Base-by-base conservation (phyloP, 1,140 invertebrate species). In the Archegozetes longisetosus region DNA sequence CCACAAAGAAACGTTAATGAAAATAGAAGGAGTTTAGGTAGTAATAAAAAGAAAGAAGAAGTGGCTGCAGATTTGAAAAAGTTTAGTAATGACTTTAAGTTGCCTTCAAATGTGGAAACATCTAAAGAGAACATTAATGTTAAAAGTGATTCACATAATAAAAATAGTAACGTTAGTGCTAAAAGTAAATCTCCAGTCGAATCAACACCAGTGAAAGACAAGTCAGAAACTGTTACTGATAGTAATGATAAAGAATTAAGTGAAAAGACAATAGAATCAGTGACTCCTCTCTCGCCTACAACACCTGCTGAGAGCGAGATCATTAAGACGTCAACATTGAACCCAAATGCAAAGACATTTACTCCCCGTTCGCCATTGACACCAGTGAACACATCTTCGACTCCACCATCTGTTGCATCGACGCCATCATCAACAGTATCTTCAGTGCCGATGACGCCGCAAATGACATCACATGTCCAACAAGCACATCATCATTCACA, bases 291-390 rank as follows among this genome's bases (percentile, higher is more conserved):
- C n/a, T n/a, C n/a, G n/a, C n/a, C n/a, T n/a, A n/a, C 57, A 4
- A 51, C 17, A 25, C 25, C 6, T 55, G 27, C 6, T 29, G 23
- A 40, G 9, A 57, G 3, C 20, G 55, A 49, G 26, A 1, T 62
- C 13, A 27, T 82, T 26, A 84, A 85, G 67, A 85, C 84, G 68
- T 88, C 84, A 22, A 87, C 80, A 0, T 75, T 89, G 29, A 89
- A 89, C 78, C 86, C 86, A 28, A 84, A 89, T 70, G 86, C 86
- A 22, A 89, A 89, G 72, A 85, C 88, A 74, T 89, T 88, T 74
- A 74, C 78, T 17, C 78, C 84, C 4, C 91, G 90, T 70, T 84
- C 83, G 62, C 85, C 86, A 40, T 17, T 53, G 60, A 53, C 62
- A 40, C n/a, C 24, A 52, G 24, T 53, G 53, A 20, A 53, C 26